Evolutionary conservation across 2,888 invertebrate species (phyloP).

Genomic region (Anarsia innoxiella): DNA sequence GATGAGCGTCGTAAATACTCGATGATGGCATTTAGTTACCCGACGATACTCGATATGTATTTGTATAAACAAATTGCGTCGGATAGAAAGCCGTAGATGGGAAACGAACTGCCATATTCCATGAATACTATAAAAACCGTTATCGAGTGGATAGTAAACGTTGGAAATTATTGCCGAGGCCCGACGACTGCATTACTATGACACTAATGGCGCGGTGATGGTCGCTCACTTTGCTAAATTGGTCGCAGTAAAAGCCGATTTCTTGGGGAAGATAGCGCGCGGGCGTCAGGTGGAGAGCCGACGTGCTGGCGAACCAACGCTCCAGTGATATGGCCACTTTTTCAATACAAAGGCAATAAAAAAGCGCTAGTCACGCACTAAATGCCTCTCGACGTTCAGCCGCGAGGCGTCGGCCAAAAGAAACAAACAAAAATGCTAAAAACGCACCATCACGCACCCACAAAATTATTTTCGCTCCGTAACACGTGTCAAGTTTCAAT

Average conservation of each 20-base stretch:
- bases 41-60: constrained; percentile 33
- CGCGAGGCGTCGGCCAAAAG: constrained; percentile 57
- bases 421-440: constrained; percentile 66
- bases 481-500: constrained; percentile 75
- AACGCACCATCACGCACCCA: constrained; percentile 68
- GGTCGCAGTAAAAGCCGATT: constrained; percentile 21
- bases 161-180: constrained; percentile 32
- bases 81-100: constrained; percentile 25
- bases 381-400: constrained; percentile 51
- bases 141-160: constrained; percentile 35
- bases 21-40: constrained; percentile 28
- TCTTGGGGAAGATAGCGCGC: constrained; percentile 8
- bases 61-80: constrained; percentile 28
- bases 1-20: constrained; percentile 37
- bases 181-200: constrained; percentile 46
- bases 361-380: constrained; percentile 67
- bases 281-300: constrained; percentile 48
- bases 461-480: constrained; percentile 69
- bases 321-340: constrained; percentile 45
- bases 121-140: constrained; percentile 39
- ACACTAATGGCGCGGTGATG: constrained; percentile 37
- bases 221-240: constrained; percentile 46
- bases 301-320: too few species aligned
- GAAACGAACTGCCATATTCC: constrained; percentile 38
- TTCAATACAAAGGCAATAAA: constrained; percentile 70